Base-by-base conservation (phyloP, 2,113 vertebrate species). In the Pachycephala philippinensis region DNA sequence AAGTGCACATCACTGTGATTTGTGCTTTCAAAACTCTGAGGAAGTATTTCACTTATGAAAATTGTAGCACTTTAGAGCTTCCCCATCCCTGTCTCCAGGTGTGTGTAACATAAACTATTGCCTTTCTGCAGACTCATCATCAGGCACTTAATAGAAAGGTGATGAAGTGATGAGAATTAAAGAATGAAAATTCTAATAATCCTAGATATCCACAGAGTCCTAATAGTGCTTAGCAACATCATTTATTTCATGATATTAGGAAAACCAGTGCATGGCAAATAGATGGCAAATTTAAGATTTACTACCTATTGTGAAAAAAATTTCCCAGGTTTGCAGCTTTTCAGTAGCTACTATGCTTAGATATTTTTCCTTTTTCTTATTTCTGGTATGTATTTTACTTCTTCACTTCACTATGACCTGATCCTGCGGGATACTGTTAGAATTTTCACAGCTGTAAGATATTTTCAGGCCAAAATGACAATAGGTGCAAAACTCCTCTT, bases 1-100 rank as follows among this genome's bases (percentile, higher is more conserved):
- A 78, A 87, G 23, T 6, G 0, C 9, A 21, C 0, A 0, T 40
- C 44, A 18, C 18, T 66, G 35, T 45, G 27, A 31, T 74, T 61
- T 83, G 28, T 80, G 37, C 17, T 77, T 91, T 80, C 56, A 77
- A 53, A 88, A 31, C 30, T 54, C 57, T 33, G 28, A 39, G 44
- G 35, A 65, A 81, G 3, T 14, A 28, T 24, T 87, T 69, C 24
- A 40, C 8, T 30, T 30, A 33, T 8, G 24, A 27, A 27, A 77
- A 54, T 33, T 4, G 21, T 9, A 30, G 15, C 1, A 1, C 19
- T 26, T 47, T 4, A 53, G 37, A 53, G 37, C 27, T 65, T 49
- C 27, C 23, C 45, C 21, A 27, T 28, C n/a, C 61, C 45, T 85
- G 47, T 33, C 23, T 49, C 44, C 50, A 56, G 60, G 13, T 47